Base-by-base conservation (phyloP, 2,113 vertebrate genomes). In the Gila orcuttii region DNA sequence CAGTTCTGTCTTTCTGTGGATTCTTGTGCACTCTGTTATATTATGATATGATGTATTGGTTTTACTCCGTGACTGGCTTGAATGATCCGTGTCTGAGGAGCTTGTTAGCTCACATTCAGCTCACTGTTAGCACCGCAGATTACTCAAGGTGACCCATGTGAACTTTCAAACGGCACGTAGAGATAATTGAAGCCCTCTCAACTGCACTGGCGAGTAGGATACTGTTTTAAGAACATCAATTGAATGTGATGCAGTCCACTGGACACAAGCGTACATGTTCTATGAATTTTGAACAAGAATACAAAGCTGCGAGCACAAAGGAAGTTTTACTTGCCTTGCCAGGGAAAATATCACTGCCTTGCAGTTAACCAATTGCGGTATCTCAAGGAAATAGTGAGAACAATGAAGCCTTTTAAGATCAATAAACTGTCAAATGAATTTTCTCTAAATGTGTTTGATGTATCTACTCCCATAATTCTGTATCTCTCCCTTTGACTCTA, bases 81-180 rank as follows among this genome's bases (percentile, higher is more conserved):
- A 52, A 50, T 80, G 28, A 64, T 80, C 36, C 2, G 6, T 80
- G 57, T 80, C 28, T 78, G 23, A 6, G 42, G 2, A 50, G 62
- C 79, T 52, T 82, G 79, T 82, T 82, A 82, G 80, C 64, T 55
- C 80, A 69, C 64, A 82, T 69, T 69, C 64, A 45, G 64, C 25
- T 69, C 13, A 11, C 60, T 80, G 13, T 45, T 64, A 64, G 15
- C 6, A 0, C 45, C 10, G 10, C 42, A 52, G 80, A 69, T 69
- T 45, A 82, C 28, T 69, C 80, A 69, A 36, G 42, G 62, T 69
- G 80, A 69, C 80, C 80, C 64, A 3, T n/a, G 21, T 82, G 80
- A 82, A 82, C 80, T 82, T 82, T 47, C 31, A 82, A 82, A n/a
- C 0, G 25, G 79, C 62, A 50, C 6, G 10, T 68, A 50, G 25